Evolutionary conservation across 2,113 vertebrate species (phyloP), one percentile per base, ranked within the genome.

Genomic region (Gavia stellata): DNA sequence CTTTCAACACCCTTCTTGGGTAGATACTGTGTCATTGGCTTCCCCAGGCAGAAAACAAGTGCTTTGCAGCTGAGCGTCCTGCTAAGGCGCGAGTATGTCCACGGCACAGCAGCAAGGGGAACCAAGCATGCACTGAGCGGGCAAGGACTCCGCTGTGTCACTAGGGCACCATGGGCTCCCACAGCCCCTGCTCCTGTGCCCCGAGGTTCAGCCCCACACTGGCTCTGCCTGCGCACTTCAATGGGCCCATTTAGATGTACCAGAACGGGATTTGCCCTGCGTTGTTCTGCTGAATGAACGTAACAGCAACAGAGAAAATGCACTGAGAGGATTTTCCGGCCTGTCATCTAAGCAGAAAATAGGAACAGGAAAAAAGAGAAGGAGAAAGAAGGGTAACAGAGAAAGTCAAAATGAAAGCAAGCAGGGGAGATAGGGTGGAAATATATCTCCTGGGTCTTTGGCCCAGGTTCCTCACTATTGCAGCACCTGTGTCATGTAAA

Each of bases 161-260:
- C 31, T 52, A n/a, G 42, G 44, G 10, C 20, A 31, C 18, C 17
- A 1, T 6, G 24, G 44, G 34, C 45, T 66, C 31, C 63, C 66
- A 18, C 34, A 86, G 67, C 29, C 66, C 34, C 55, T n/a, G 31
- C 78, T 58, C 16, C 75, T 45, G 12, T 56, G 55, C 29, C 71
- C 44, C 0, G 0, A 61, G 67, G 74, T 58, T 68, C 81, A 89
- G 38, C 38, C 47, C 59, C 65, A 59, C 0, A 0, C 47, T 82
- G 67, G 19, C 67, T 92, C 68, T 90, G 49, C 59, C 53, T 61
- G 14, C 3, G 5, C 50, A 12, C 42, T 59, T 77, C 58, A 59
- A 4, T 12, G 25, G 58, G 7, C 50, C 56, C 18, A 3, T 40
- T 42, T 50, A 71, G 50, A 83, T 8, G 21, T 49, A 81, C 45